Evolutionary conservation across 2,797 vertebrate species (phyloP).

Genomic region (Phataginus tricuspis): DNA sequence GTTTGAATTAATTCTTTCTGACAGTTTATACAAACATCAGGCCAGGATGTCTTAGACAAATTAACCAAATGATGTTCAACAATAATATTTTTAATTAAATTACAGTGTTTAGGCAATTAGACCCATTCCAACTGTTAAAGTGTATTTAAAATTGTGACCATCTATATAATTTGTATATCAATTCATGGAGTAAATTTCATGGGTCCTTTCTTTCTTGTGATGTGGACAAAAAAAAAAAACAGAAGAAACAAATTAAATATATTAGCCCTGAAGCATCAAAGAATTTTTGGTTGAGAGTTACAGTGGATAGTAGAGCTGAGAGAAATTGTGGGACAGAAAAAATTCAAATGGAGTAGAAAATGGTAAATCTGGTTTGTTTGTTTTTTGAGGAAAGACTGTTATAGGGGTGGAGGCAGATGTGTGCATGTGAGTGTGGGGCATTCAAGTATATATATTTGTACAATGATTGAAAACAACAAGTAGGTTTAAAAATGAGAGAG

Average conservation of each 20-base stretch:
- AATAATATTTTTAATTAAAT: background rate
- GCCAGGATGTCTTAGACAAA: background rate
- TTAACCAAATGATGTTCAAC: background rate
- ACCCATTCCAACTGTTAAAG: background rate
- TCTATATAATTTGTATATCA: background rate
- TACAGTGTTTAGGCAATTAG: background rate
- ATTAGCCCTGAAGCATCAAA: background rate
- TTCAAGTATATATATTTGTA: background rate
- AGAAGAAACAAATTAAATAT: background rate
- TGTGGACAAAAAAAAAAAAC: background rate
- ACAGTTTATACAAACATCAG: background rate
- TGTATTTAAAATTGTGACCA: background rate
- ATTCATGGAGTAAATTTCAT: background rate
- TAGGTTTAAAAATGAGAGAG: background rate
- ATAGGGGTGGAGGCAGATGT: rapidly evolving
- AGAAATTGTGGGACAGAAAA: background rate
- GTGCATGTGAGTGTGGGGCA: rapidly evolving
- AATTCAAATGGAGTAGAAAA: background rate
- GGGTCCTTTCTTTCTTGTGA: background rate
- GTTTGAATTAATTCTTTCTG: background rate
- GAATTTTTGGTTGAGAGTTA: background rate
- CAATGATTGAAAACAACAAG: background rate
- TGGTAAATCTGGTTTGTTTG: background rate
- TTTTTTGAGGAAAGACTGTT: background rate
- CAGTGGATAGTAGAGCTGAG: background rate